Evolutionary conservation across 64 coral and sea anemone genomes (phyloP).

Genomic region (Pocillopora verrucosa): DNA sequence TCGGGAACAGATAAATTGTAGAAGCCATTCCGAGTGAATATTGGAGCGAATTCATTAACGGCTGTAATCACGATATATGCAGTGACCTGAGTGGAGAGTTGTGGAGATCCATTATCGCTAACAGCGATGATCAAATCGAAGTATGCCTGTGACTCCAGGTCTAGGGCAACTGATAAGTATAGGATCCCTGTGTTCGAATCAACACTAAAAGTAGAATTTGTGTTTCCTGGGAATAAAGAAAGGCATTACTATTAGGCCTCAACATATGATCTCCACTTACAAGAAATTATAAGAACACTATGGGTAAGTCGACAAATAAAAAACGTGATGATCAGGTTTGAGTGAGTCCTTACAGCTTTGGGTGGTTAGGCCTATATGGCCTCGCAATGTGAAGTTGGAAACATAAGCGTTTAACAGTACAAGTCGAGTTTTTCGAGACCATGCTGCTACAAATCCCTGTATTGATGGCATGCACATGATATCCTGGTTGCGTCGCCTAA

Average conservation of each 20-base stretch:
- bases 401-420: no score
- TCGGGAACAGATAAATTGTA: slow-evolving; percentile 44
- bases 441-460: no score
- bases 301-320: no score
- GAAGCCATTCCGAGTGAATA: slow-evolving; percentile 43
- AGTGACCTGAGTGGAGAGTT: slow-evolving; percentile 25
- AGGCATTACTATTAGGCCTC: neutral
- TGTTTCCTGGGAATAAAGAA: slow-evolving; percentile 37
- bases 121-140: slow-evolving; percentile 46
- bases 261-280: no score
- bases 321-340: no score
- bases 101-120: slow-evolving; percentile 25
- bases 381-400: no score
- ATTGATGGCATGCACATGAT: no score
- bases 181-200: slow-evolving; percentile 28
- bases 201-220: slow-evolving; percentile 40
- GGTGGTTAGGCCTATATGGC: no score
- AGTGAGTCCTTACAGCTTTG: no score
- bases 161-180: slow-evolving; percentile 6
- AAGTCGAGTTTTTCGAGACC: no score
- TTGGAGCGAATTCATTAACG: slow-evolving; percentile 49
- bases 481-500: no score
- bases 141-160: slow-evolving; percentile 40
- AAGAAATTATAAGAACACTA: no score
- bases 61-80: slow-evolving; percentile 29